Base-by-base conservation (phyloP, 2,797 vertebrate genomes). In the Coregonus ussuriensis region DNA sequence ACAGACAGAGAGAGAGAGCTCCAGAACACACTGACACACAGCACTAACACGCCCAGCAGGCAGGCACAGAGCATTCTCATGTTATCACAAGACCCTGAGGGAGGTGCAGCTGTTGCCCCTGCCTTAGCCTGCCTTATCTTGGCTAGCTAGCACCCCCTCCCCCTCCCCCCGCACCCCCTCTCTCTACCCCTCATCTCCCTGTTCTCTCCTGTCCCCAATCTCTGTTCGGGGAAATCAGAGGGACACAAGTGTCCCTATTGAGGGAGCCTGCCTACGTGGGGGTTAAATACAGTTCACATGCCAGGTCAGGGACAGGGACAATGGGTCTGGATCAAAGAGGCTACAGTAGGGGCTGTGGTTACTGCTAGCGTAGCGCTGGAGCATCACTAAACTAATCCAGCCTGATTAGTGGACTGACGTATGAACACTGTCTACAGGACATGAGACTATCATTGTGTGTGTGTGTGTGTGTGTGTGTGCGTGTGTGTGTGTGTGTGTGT, bases 41-140 rank as follows among this genome's bases (percentile, higher is more conserved):
- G 15, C 65, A 29, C 63, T 29, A 71, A 67, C 35, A 56, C 70
- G 52, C 72, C 66, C 68, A 59, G 5, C 16, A 13, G 35, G 13
- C 54, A 65, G 76, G 14, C 77, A 72, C 71, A 73, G 76, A 75
- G 78, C 77, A 83, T 79, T 78, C 80, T 74, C 71, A 69, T 75
- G 79, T 63, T 80, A 82, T 87, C 85, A 84, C 78, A 78, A 81
- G 81, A 81, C 74, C 77, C 76, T 65, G 31, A 67, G 59, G 77
- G 85, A 80, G 77, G 77, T 82, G 83, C 90, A 91, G 87, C 88
- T 91, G 89, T 88, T 73, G 47, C 65, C 76, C 71, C 71, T 52
- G 31, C 51, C 76, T 72, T 63, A 76, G 67, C 52, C 71, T 52
- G 31, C 51, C 76, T 72, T 63, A 76, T 71, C 52, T 35, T 33